A percentile compares a stretch with the other conserved stretches of the same genome.
Evolutionary conservation across 2,113 vertebrate genomes (phyloP).

Genomic region (Siphamia tubifer): DNA sequence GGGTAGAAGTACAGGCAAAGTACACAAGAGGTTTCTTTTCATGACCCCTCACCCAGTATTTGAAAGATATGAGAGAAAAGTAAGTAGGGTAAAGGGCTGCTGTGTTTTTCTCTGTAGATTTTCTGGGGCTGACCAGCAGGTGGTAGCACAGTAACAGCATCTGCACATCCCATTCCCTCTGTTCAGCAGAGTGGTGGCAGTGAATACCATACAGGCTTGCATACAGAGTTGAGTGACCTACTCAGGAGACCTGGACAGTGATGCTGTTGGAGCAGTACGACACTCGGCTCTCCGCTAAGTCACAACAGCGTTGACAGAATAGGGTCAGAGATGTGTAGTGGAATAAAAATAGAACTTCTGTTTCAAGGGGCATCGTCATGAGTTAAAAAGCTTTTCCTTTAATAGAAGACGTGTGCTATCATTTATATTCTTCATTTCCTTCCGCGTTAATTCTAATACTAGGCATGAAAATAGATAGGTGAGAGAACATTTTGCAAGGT

Average conservation of each 20-base stretch:
- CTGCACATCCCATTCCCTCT: background rate
- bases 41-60: slow-evolving; percentile 27
- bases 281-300: slow-evolving; percentile 20
- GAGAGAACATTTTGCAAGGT: no score
- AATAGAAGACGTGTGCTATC: background rate
- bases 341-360: slow-evolving; percentile 63
- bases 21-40: slow-evolving; percentile 11
- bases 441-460: no score
- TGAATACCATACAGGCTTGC: slow-evolving; percentile 2
- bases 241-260: slow-evolving; percentile 62
- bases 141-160: slow-evolving; percentile 44
- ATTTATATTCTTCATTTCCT: no score
- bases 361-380: slow-evolving; percentile 6
- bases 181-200: background rate
- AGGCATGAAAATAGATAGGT: no score
- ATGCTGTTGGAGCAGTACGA: slow-evolving; percentile 48
- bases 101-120: background rate
- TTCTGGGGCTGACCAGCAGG: slow-evolving; percentile 46
- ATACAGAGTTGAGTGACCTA: slow-evolving; percentile 47
- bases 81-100: slow-evolving; percentile 53
- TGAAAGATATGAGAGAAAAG: slow-evolving; percentile 25
- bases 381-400: slow-evolving; percentile 17
- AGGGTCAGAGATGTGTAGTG: slow-evolving; percentile 50
- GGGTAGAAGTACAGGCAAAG: slow-evolving; percentile 1
- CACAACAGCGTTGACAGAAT: slow-evolving; percentile 66